Evolutionary conservation across 2,113 vertebrate species (phyloP).

Genomic region (Hyaena hyaena): DNA sequence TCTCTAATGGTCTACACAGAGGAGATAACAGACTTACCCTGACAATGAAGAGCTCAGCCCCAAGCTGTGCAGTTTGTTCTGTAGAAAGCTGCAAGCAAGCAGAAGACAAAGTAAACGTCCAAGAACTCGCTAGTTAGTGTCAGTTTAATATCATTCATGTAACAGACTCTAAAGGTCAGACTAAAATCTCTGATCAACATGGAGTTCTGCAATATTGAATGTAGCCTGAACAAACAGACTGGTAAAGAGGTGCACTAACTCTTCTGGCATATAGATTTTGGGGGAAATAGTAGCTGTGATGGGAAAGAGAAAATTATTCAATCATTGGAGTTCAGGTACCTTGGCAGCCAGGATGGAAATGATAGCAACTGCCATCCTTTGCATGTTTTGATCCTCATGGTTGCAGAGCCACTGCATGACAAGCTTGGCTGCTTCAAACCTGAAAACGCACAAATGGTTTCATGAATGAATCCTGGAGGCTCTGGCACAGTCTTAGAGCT

Average conservation of each 20-base stretch:
- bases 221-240: neutral
- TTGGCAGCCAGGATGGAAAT: constrained; percentile 99
- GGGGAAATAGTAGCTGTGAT: neutral
- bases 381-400: constrained; percentile 99
- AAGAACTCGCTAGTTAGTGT: neutral
- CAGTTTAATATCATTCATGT: neutral
- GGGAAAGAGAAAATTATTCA: neutral
- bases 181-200: constrained; percentile 5
- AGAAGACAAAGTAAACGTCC: constrained; percentile 57
- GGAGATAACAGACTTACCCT: constrained; percentile 87
- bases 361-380: constrained; percentile 99
- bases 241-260: neutral
- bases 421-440: constrained; percentile 98
- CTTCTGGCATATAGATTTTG: neutral
- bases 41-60: constrained; percentile 97
- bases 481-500: neutral
- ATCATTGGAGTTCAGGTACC: constrained; percentile 83
- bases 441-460: constrained; percentile 79
- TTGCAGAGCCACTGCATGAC: constrained; percentile 99
- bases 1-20: neutral
- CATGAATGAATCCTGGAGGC: neutral
- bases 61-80: constrained; percentile 97
- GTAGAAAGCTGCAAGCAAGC: constrained; percentile 93
- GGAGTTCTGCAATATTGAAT: neutral
- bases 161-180: neutral